Conservation (phyloP, 2,888 invertebrate genomes). For the Tolmerus cingulatus region DNA sequence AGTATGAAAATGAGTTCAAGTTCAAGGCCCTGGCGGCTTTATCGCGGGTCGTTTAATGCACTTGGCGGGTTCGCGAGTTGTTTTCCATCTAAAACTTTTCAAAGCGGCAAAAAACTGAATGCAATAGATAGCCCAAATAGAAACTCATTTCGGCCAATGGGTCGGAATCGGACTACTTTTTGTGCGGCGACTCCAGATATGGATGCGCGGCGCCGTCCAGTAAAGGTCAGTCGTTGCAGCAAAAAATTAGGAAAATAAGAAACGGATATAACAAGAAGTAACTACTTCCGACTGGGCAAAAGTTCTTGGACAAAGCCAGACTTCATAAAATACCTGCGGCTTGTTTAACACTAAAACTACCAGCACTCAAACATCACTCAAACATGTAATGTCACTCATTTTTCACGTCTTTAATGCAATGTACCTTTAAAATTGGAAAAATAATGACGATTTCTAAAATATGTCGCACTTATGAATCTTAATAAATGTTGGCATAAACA, state of each 20-base stretch:
- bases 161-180: background rate
- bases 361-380: too few species aligned
- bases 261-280: background rate
- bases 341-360: too few species aligned
- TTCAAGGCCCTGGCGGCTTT: conserved; percentile 42
- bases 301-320: background rate
- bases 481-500: too few species aligned
- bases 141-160: conserved; percentile 1
- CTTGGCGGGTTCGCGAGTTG: background rate
- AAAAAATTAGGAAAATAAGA: background rate
- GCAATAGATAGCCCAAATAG: conserved; percentile 29
- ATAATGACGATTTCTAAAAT: too few species aligned
- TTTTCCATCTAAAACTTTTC: conserved; percentile 38
- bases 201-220: background rate
- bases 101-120: conserved; percentile 26
- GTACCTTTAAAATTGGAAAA: too few species aligned
- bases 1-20: conserved; percentile 5
- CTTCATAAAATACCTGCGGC: too few species aligned
- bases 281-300: background rate
- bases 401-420: too few species aligned
- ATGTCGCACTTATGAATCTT: too few species aligned
- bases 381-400: too few species aligned
- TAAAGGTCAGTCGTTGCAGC: background rate
- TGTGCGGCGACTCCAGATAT: background rate
- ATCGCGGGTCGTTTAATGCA: conserved; percentile 47